These are phyloP conservation scores for Folsomia manolachei DNA, from an alignment of 2,888 invertebrate species.

Conservation along the genomic window DNA sequence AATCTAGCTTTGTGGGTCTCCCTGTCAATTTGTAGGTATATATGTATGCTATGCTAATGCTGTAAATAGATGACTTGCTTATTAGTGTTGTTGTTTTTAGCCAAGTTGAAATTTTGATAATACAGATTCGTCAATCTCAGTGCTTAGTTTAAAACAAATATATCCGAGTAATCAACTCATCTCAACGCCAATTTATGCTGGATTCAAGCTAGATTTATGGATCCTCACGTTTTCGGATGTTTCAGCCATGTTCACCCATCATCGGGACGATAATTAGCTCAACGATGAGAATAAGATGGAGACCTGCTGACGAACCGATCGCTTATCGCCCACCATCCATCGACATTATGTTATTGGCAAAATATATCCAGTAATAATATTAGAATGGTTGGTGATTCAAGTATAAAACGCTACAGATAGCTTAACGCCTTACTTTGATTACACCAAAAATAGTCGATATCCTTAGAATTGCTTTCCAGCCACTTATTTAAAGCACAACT, in stretches of 20 bases:
- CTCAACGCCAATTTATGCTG: not conserved
- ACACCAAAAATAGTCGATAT: too few species aligned
- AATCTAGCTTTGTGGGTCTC: not conserved
- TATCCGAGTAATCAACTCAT: not conserved
- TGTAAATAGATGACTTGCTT: too few species aligned
- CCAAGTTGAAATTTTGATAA: not conserved
- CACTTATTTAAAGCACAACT: too few species aligned
- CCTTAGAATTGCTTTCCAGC: too few species aligned
- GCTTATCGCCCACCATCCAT: too few species aligned
- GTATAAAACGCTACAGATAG: too few species aligned
- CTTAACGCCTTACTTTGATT: too few species aligned
- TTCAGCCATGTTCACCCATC: conserved; percentile 24
- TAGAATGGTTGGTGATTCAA: not conserved
- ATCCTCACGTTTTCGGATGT: conserved; percentile 23
- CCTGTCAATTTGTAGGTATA: not conserved
- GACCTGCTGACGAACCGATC: not conserved
- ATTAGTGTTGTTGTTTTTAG: not conserved
- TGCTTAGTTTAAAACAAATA: not conserved
- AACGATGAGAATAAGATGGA: not conserved
- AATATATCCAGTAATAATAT: too few species aligned
- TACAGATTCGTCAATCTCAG: not conserved
- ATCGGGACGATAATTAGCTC: not conserved
- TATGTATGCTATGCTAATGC: not conserved
- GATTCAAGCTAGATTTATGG: conserved; percentile 6
- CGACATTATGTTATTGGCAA: too few species aligned